Base-by-base conservation (phyloP, 1,140 invertebrate genomes). In the Lepidurus arcticus region DNA sequence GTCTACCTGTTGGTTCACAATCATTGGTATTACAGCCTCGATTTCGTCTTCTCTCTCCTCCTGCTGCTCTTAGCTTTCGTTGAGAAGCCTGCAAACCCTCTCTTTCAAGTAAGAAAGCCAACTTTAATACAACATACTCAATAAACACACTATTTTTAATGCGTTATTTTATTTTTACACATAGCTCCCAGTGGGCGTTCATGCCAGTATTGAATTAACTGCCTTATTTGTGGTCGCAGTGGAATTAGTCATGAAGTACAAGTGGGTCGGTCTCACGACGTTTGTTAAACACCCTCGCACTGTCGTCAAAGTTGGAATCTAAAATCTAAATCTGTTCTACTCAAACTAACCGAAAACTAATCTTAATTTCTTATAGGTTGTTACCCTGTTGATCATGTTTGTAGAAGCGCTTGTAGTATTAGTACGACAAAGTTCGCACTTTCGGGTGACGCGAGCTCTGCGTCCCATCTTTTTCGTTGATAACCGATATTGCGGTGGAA, bases 401-500 rank as follows among this genome's bases (percentile, higher is more conserved):
- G 82, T 93, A 43, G 94, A 97, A 85, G 92, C 93, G 1, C 87
- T 95, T 45, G 90, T 92, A 24, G 92, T 96, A 26, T 84, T 96
- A 24, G 89, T 92, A 77, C 87, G 94, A 73, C 93, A 95, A 84
- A 91, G 91, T 0, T 93, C 91, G 6, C 94, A 97, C 85, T 93
- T 96, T 83, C 88, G 95, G 8, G 92, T 95, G 24, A 95, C 94
- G 1, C 86, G 95, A 81, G 93, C 94, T 5, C 84, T 97, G 9
- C 87, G 95, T n/a, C 94, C 95, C 26, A 92, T 97, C 80, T 96
- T 96, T 86, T 84, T 97, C 44, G 90, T 96, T 24, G 94, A 96
- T 84, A 95, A 93, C 26, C 88, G 93, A 81, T 94, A 94, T 81
- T 92, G 92, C 80, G 91, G 93, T 44, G 87, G 88, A 16, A 86